Base-by-base conservation (phyloP, 2,888 invertebrate genomes). In the Phrixothrix hirtus region DNA sequence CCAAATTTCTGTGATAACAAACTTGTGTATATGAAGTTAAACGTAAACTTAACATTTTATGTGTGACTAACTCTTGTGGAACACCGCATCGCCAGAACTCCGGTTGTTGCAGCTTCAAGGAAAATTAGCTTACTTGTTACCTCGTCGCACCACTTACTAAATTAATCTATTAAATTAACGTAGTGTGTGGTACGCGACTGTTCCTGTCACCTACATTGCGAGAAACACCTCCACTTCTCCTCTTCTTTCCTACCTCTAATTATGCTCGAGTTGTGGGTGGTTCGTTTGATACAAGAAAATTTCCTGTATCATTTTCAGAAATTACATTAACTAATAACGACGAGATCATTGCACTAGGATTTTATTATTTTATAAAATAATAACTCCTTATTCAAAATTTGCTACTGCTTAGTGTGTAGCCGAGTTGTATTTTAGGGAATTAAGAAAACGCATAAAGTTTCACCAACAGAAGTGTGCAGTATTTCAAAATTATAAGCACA, bases 81-180 rank as follows among this genome's bases (percentile, higher is more conserved):
- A 58, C 55, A 59, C 64, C 64, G 48, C 61, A 59, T 56, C 48
- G 57, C 60, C 53, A 49, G 55, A 55, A 49, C 50, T 57, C 62
- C 63, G 65, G 66, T 65, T 61, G 51, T 61, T 60, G 58, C 62
- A 62, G 51, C 59, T 61, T 65, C 58, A 59, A 59, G 65, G 69
- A 69, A 73, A 74, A 75, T 75, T 75, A 75, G 72, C 72, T 70
- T 64, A 64, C 69, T 73, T 70, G 75, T 73, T 73, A 73, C 72
- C 73, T 73, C 71, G 69, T 70, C 72, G 70, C 69, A 70, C 69
- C 72, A 71, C 72, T 73, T 73, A 73, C 71, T 73, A 71, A 74
- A 73, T 74, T 73, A 75, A 74, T 74, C 71, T 74, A 75, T 74
- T 74, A 75, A 74, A 75, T 75, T 75, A 75, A 54, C 67, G 64